Percentiles rank a stretch among this genome's conserved stretches.
These are phyloP conservation scores for Ranitomeya variabilis DNA, from an alignment of 2,113 vertebrate species.

Conservation along the genomic window DNA sequence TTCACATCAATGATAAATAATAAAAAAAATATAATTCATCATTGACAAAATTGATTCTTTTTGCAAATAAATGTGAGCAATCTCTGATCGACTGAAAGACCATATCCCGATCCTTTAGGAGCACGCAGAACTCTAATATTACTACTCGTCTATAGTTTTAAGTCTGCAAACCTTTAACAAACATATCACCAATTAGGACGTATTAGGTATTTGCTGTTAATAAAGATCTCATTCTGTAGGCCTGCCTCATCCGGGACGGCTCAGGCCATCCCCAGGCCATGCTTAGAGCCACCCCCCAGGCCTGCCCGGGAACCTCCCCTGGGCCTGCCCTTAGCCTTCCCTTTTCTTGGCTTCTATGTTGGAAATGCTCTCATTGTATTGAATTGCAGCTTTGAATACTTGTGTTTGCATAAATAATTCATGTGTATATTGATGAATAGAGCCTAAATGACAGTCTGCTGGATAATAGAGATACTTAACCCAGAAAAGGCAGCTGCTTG, in stretches of 20 bases:
- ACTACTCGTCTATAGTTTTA: neutral
- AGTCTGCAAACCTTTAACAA: neutral
- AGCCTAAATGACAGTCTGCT: slow-evolving; percentile 28
- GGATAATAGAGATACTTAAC: slow-evolving; percentile 45
- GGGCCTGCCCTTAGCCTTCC: neutral
- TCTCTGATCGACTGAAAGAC: neutral
- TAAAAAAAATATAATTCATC: neutral
- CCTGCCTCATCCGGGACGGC: neutral
- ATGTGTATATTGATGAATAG: slow-evolving; percentile 48
- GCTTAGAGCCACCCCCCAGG: neutral
- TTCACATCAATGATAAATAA: neutral
- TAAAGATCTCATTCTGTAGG: neutral
- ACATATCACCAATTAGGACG: neutral
- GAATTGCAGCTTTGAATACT: slow-evolving; percentile 20
- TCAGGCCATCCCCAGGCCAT: neutral
- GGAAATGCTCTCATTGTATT: slow-evolving; percentile 24
- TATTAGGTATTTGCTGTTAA: slow-evolving; percentile 2
- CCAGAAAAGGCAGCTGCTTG: slow-evolving; percentile 41
- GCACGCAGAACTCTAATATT: neutral
- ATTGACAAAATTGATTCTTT: neutral
- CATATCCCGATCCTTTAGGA: neutral
- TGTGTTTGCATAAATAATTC: slow-evolving; percentile 53
- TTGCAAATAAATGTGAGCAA: neutral
- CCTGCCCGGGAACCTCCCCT: neutral
- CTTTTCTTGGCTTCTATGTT: slow-evolving; percentile 24